Evolutionary conservation across 2,113 vertebrate genomes (phyloP).

Genomic region (Pteruthius melanotis): DNA sequence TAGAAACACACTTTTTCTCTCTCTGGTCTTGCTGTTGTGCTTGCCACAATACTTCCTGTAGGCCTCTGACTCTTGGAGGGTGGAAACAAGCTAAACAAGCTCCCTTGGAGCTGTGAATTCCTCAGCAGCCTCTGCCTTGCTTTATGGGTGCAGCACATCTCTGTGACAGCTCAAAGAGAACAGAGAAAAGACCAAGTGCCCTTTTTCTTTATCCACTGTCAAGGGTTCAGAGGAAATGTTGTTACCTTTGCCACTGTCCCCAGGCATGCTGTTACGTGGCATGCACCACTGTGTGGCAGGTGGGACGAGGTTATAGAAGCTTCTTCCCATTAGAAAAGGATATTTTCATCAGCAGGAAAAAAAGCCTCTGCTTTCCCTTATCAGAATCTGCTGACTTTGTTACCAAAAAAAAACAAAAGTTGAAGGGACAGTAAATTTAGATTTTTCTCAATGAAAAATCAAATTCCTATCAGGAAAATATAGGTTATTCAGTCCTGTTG

Average conservation of each 20-base stretch:
- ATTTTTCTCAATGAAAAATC: not conserved
- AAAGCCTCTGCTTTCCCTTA: not conserved
- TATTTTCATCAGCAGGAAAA: not conserved
- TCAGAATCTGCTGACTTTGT: not conserved
- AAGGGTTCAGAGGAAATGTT: not conserved
- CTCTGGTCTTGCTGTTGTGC: not conserved
- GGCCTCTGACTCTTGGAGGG: not conserved
- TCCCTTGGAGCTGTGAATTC: not conserved
- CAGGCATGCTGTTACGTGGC: not conserved
- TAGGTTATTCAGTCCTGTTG: not conserved
- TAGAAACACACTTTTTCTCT: not conserved
- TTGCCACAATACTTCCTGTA: not conserved
- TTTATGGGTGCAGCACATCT: not conserved
- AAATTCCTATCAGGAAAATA: not conserved
- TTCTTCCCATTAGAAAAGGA: not conserved
- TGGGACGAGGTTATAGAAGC: not conserved
- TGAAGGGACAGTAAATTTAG: not conserved
- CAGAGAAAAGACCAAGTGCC: not conserved
- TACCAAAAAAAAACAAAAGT: not conserved
- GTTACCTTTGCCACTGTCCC: not conserved
- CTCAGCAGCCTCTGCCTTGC: not conserved
- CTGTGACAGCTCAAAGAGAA: not conserved
- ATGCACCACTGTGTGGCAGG: not conserved
- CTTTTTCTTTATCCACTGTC: conserved; percentile 10
- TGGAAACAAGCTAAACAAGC: not conserved